Percentiles rank a stretch among this genome's conserved stretches.
Evolutionary conservation across 2,888 invertebrate species (phyloP).

Genomic region (Archaeoteleia sp.): DNA sequence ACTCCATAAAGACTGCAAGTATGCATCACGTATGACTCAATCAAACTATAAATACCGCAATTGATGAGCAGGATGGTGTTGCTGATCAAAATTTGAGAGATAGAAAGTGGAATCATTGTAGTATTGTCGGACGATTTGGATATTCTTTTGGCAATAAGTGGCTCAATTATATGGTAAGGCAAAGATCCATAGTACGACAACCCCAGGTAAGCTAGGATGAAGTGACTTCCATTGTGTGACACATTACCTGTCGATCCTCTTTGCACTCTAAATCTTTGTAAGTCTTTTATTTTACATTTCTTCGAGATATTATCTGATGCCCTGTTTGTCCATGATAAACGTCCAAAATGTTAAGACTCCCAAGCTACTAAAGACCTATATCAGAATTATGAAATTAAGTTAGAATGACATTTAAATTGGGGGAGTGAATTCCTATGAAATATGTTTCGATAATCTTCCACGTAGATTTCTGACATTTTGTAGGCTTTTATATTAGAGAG

Average conservation of each 20-base stretch:
- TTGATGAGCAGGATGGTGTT: slow-evolving; percentile 62
- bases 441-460: too few species aligned
- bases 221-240: slow-evolving; percentile 65
- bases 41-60: slow-evolving; percentile 63
- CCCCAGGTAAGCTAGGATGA: slow-evolving; percentile 64
- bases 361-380: slow-evolving; percentile 65
- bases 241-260: slow-evolving; percentile 64
- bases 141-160: slow-evolving; percentile 58
- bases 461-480: too few species aligned
- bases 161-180: slow-evolving; percentile 68
- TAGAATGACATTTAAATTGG: too few species aligned
- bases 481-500: too few species aligned
- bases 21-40: slow-evolving; percentile 62
- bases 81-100: slow-evolving; percentile 64
- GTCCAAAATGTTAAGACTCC: slow-evolving; percentile 69
- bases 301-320: slow-evolving; percentile 60
- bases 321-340: slow-evolving; percentile 63
- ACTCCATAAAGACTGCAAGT: slow-evolving; percentile 62
- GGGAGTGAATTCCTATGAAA: too few species aligned
- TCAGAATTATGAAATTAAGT: slow-evolving; percentile 3
- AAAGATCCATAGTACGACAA: slow-evolving; percentile 67
- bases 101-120: slow-evolving; percentile 61
- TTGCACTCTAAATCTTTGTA: slow-evolving; percentile 61
- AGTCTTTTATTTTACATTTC: slow-evolving; percentile 63
- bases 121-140: slow-evolving; percentile 57